Evolutionary conservation across 2,113 vertebrate genomes (phyloP).

Genomic region (Plecotus auritus): DNA sequence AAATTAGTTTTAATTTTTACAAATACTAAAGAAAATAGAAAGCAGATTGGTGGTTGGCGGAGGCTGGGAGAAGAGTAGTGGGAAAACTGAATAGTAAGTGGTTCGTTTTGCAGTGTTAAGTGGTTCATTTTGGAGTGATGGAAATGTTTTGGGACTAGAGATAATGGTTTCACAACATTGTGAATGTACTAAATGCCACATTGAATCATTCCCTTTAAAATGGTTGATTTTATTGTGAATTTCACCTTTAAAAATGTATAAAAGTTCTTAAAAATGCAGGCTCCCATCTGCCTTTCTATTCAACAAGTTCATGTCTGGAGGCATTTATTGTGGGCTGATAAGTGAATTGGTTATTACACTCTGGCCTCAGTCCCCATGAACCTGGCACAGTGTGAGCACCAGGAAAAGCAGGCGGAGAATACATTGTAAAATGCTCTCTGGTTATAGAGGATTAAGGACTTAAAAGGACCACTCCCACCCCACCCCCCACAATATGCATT

Average conservation of each 20-base stretch:
- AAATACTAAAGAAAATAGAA: background rate
- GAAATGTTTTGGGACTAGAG: background rate
- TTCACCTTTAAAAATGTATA: background rate
- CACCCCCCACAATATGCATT: background rate
- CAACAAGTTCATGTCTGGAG: background rate
- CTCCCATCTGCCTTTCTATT: background rate
- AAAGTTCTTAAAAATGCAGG: background rate
- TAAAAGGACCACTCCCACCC: background rate
- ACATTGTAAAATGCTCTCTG: background rate
- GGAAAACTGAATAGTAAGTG: background rate
- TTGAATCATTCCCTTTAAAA: constrained; percentile 6
- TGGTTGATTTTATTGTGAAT: background rate
- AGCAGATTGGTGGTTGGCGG: background rate
- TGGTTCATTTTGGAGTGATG: background rate
- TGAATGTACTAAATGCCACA: background rate
- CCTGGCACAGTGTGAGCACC: background rate
- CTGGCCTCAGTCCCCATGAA: background rate
- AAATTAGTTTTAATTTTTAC: background rate
- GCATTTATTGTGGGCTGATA: background rate
- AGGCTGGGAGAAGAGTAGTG: background rate
- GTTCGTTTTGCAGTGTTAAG: background rate
- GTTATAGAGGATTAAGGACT: background rate
- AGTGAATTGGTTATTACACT: background rate
- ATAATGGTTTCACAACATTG: background rate
- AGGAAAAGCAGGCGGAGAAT: background rate